These are phyloP conservation scores for Alectura lathami DNA, from an alignment of 2,113 vertebrate species.

Conservation along the genomic window DNA sequence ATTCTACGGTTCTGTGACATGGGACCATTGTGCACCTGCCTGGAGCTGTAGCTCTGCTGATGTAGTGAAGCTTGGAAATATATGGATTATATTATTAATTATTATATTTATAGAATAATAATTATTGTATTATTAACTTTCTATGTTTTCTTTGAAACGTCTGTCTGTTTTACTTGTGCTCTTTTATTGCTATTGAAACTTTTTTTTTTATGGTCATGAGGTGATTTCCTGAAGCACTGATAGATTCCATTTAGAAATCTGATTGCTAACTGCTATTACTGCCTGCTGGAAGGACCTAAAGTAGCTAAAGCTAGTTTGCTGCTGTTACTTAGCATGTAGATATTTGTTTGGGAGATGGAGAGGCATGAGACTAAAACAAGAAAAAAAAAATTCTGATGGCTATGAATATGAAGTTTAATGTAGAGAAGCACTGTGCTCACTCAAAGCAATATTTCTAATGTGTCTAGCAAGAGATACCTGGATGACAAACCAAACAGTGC, in stretches of 20 bases:
- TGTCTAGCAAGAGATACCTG: background rate
- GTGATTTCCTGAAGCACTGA: background rate
- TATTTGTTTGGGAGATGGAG: background rate
- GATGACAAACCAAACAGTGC: background rate
- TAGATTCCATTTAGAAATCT: background rate
- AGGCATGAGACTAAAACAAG: background rate
- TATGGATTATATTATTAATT: too few species aligned
- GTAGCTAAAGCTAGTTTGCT: background rate
- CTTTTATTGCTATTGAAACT: background rate
- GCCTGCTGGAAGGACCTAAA: background rate
- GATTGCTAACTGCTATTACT: background rate
- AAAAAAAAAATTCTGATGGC: background rate
- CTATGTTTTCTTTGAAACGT: background rate
- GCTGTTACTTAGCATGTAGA: background rate
- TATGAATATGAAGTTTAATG: background rate
- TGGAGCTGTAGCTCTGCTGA: background rate
- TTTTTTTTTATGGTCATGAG: background rate
- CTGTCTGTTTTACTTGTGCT: background rate
- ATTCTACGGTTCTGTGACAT: too few species aligned
- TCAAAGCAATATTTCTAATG: background rate
- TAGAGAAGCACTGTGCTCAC: background rate
- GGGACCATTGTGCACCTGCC: background rate
- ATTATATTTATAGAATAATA: too few species aligned
- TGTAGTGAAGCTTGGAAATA: background rate
- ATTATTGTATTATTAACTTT: background rate